These are phyloP conservation scores for Helarctos malayanus DNA, from an alignment of 2,797 vertebrate species.

Conservation along the genomic window DNA sequence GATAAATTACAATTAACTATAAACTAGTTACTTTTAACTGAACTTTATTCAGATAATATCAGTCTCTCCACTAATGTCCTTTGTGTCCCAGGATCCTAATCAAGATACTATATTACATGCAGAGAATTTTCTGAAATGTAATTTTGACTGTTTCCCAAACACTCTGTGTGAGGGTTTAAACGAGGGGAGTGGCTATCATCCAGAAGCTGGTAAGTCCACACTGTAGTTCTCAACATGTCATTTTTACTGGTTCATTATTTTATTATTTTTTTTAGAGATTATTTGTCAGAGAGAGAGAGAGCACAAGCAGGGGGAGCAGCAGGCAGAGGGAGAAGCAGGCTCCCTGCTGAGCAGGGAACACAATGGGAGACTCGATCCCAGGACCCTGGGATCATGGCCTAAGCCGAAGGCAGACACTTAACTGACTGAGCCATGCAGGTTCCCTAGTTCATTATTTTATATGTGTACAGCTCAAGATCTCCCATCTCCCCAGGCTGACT, in stretches of 20 bases:
- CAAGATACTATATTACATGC: neutral
- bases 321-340: neutral
- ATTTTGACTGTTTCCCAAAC: neutral
- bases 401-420: neutral
- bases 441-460: neutral
- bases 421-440: neutral
- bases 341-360: neutral
- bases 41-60: neutral
- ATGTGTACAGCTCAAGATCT: neutral
- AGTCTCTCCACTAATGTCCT: neutral
- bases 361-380: neutral
- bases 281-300: neutral
- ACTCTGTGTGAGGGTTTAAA: neutral
- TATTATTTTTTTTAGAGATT: neutral
- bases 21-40: neutral
- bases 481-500: neutral
- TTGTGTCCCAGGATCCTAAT: neutral
- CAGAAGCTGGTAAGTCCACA: neutral
- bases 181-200: neutral
- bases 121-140: neutral
- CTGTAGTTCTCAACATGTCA: neutral
- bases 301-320: neutral
- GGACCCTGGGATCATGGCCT: neutral
- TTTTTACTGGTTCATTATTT: neutral
- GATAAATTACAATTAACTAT: neutral